These are phyloP conservation scores for Drosophila ustulata DNA, from an alignment of 2,888 invertebrate genomes.

Conservation along the genomic window DNA sequence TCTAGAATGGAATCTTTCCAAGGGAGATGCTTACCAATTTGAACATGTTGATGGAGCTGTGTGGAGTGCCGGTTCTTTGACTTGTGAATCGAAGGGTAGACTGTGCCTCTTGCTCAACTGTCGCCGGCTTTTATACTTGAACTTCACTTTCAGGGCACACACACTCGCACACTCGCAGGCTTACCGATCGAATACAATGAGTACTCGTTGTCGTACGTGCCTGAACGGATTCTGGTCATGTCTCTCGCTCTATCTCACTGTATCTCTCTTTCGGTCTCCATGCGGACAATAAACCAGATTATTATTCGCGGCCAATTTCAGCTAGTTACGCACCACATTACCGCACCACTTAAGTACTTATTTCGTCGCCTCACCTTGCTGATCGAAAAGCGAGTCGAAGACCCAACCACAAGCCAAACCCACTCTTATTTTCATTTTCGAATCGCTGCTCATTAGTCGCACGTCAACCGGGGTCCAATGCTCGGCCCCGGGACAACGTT, in stretches of 20 bases:
- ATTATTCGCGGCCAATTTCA: conserved; percentile 70
- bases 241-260: conserved; percentile 1
- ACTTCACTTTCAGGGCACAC: conserved; percentile 62
- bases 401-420: conserved; percentile 40
- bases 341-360: conserved; percentile 48
- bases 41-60: conserved; percentile 79
- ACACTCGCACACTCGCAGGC: conserved; percentile 22
- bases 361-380: conserved; percentile 41
- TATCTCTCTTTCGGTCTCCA: neutral
- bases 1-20: too few relatives aligned
- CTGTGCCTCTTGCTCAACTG: conserved; percentile 62
- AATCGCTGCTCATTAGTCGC: conserved; percentile 62
- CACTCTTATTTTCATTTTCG: conserved; percentile 77
- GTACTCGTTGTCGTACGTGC: conserved; percentile 62
- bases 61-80: conserved; percentile 73
- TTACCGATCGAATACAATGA: conserved; percentile 47
- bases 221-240: conserved; percentile 67
- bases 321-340: conserved; percentile 35
- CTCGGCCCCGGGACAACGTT: conserved; percentile 10
- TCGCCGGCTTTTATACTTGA: conserved; percentile 79
- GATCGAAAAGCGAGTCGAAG: neutral
- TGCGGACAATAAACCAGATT: conserved; percentile 69
- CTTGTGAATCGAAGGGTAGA: conserved; percentile 68
- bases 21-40: conserved; percentile 80
- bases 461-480: conserved; percentile 39